Conservation (phyloP, 37 sponge, comb jelly and placozoan species). For the Theonella swinhoei region DNA sequence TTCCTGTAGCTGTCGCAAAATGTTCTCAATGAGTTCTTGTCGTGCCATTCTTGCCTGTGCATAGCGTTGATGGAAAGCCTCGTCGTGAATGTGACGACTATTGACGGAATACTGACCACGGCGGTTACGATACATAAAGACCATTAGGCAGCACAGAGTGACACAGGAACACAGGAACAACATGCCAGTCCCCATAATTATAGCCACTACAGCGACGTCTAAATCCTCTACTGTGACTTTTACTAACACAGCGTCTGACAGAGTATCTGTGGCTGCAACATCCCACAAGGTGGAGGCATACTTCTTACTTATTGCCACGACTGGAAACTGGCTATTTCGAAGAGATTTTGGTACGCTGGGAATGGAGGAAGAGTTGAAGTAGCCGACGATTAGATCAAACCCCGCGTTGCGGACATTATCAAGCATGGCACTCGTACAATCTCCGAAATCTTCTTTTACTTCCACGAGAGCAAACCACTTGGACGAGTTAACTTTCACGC, state of each 20-base stretch:
- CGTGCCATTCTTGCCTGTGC: constrained; percentile 4
- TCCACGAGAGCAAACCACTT: constrained; percentile 35
- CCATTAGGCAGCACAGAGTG: constrained; percentile 8
- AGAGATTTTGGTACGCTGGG: neutral
- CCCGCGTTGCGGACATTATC: constrained; percentile 39
- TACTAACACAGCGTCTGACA: neutral
- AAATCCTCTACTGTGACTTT: neutral
- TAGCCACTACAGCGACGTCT: neutral
- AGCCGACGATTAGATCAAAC: constrained; percentile 25
- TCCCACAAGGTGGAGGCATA: constrained; percentile 6
- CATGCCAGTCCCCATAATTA: neutral
- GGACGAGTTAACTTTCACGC: too few species aligned
- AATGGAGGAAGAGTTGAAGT: neutral
- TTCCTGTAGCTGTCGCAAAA: constrained; percentile 54
- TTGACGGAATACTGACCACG: neutral
- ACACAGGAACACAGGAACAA: neutral
- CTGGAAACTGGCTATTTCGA: constrained; percentile 14
- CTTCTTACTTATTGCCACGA: constrained; percentile 5
- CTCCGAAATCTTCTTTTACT: neutral
- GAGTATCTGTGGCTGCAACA: neutral
- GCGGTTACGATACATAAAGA: constrained; percentile 2
- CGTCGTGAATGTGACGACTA: neutral
- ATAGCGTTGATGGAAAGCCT: constrained; percentile 8
- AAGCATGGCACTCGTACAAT: constrained; percentile 12
- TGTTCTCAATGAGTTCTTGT: constrained; percentile 63